Conservation (phyloP, 2,888 invertebrate genomes). For the Synanthedon vespiformis region DNA sequence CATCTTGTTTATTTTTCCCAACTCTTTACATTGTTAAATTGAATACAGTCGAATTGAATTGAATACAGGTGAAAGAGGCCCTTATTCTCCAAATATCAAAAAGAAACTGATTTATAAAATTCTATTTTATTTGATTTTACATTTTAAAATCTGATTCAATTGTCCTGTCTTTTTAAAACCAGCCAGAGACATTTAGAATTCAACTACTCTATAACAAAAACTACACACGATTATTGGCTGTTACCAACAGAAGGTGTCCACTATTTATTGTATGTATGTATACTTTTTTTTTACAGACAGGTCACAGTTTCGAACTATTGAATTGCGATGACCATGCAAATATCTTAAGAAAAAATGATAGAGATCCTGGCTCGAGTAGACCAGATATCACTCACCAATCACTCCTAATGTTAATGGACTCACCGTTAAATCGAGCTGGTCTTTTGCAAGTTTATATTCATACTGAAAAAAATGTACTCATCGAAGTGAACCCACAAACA, state of each 20-base stretch:
- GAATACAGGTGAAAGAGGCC: too few species aligned
- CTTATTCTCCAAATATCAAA: too few species aligned
- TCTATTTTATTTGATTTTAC: too few species aligned
- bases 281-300: slow-evolving; percentile 73
- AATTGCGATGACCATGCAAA: slow-evolving; percentile 94
- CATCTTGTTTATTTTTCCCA: too few species aligned
- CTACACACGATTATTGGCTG: too few species aligned
- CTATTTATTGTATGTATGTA: neutral
- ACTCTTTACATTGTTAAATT: too few species aligned
- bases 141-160: too few species aligned
- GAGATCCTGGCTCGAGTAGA: slow-evolving; percentile 88
- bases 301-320: slow-evolving; percentile 88
- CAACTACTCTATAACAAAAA: too few species aligned
- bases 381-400: slow-evolving; percentile 99
- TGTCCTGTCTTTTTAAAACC: too few species aligned
- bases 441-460: slow-evolving; percentile 95
- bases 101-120: too few species aligned
- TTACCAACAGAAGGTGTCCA: neutral
- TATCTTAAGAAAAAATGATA: slow-evolving; percentile 86
- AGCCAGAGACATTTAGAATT: too few species aligned
- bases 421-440: slow-evolving; percentile 95
- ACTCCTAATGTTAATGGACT: slow-evolving; percentile 96
- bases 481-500: slow-evolving; percentile 97
- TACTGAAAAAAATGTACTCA: slow-evolving; percentile 91
- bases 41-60: too few species aligned